Base-by-base conservation (phyloP, 2,797 vertebrate genomes). In the Nyctalus aviator region DNA sequence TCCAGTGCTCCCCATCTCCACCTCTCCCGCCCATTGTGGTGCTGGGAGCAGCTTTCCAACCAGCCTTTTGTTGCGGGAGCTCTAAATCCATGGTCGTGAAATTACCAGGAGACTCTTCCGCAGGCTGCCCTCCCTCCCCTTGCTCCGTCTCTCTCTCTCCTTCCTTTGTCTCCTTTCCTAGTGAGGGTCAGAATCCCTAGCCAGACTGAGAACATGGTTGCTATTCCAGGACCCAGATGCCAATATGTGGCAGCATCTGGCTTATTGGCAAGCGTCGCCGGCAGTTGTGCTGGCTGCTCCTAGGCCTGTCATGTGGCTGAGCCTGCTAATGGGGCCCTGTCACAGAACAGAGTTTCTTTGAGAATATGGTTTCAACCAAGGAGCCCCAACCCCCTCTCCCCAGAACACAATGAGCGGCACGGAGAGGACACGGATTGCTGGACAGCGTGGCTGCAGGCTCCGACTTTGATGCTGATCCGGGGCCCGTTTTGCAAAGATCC, bases 191-290 rank as follows among this genome's bases (percentile, higher is more conserved):
- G 98, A 97, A 97, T 98, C 97, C 13, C 92, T 96, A 91, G 98
- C 98, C 98, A 98, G 98, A 97, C 91, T 91, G 97, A 98, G 98
- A 96, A 90, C 59, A 50, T 90, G 96, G 97, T 98, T 97, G 98
- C 97, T 97, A 96, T 98, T 98, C 97, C 98, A 98, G 97, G 98
- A 96, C 98, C 98, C 98, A 98, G 98, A 98, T 98, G 98, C 98
- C 98, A 98, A 97, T 97, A 96, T 98, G 98, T 98, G 98, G 98
- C 98, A 98, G 98, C 98, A 98, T 98, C 98, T 98, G 98, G 98
- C 97, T 96, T 97, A 91, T 98, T 98, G 98, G 98, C 98, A 98
- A 96, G 97, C 98, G 9, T 95, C 12, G 27, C 96, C 95, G 90
- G 98, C 98, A 98, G 98, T 98, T 98, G 98, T 97, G 98, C 97